phyloP scores from a whole-genome alignment of 2,888 invertebrate genomes.

The Diarsia brunnea region DNA sequence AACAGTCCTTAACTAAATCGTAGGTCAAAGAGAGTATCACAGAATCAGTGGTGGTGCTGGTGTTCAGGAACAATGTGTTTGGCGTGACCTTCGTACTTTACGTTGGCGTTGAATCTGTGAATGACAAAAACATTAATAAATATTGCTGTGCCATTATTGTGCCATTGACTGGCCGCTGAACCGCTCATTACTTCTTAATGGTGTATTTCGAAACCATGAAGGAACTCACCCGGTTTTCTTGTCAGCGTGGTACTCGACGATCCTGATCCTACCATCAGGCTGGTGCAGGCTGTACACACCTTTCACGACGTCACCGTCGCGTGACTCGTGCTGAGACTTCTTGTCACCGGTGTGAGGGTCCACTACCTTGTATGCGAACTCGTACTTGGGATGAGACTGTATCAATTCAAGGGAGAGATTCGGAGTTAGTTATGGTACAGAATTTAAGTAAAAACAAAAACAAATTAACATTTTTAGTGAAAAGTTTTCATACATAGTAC shows the following conservation, averaged over 20 bases:
- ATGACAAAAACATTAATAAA: background rate
- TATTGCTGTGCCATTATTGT: too few relatives aligned
- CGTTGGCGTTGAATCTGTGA: conserved; percentile 74
- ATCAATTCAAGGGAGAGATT: too few relatives aligned
- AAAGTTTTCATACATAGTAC: conserved; percentile 50
- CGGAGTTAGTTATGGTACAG: too few relatives aligned
- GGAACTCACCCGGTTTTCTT: conserved; percentile 53
- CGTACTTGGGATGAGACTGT: too few relatives aligned
- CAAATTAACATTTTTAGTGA: too few relatives aligned
- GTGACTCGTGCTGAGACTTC: too few relatives aligned
- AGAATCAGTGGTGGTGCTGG: conserved; percentile 55
- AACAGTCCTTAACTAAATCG: too few relatives aligned
- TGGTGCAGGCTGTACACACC: conserved; percentile 87
- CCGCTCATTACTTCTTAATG: too few relatives aligned
- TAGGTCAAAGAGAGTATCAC: conserved; percentile 8
- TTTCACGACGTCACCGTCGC: conserved; percentile 91
- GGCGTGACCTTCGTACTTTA: conserved; percentile 66
- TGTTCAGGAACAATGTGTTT: conserved; percentile 63
- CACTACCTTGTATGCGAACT: too few relatives aligned
- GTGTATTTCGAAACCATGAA: background rate
- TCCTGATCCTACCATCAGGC: conserved; percentile 81
- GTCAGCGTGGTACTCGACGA: conserved; percentile 65
- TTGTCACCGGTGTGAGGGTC: too few relatives aligned
- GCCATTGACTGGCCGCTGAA: too few relatives aligned
- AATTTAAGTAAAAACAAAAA: too few relatives aligned